phyloP scores from a whole-genome alignment of 2,113 vertebrate genomes.

The Platycercus adscitus region DNA sequence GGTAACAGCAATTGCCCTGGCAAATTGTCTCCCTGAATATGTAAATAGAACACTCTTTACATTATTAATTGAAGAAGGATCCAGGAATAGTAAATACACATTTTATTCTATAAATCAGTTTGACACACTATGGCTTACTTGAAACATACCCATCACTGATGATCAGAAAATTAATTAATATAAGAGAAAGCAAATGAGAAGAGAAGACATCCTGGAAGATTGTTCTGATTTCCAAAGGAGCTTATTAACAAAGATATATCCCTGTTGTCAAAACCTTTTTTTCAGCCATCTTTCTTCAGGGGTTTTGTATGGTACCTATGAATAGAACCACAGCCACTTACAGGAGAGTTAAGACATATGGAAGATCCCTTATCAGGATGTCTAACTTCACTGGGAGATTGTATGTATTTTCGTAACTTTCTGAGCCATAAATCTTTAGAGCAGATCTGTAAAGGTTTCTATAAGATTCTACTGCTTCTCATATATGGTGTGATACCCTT shows the following conservation, averaged over 20 bases:
- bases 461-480: not conserved
- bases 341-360: not conserved
- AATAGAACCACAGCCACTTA: not conserved
- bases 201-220: conserved; percentile 4
- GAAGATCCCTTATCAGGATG: not conserved
- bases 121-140: conserved; percentile 27
- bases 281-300: conserved; percentile 19
- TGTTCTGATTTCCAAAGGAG: conserved; percentile 23
- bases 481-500: not conserved
- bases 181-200: conserved; percentile 16
- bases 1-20: not conserved
- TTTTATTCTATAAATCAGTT: conserved; percentile 67
- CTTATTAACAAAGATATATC: conserved; percentile 47
- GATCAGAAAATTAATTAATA: conserved; percentile 62
- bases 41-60: conserved; percentile 57
- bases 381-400: not conserved
- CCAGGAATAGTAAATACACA: conserved; percentile 57
- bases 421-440: not conserved
- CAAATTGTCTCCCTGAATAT: conserved; percentile 21
- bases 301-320: not conserved
- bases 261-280: conserved; percentile 17
- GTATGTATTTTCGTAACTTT: not conserved
- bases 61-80: conserved; percentile 59
- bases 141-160: conserved; percentile 51
- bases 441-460: not conserved